phyloP scores from a whole-genome alignment of 2,797 vertebrate genomes.

The Myotis daubentonii region DNA sequence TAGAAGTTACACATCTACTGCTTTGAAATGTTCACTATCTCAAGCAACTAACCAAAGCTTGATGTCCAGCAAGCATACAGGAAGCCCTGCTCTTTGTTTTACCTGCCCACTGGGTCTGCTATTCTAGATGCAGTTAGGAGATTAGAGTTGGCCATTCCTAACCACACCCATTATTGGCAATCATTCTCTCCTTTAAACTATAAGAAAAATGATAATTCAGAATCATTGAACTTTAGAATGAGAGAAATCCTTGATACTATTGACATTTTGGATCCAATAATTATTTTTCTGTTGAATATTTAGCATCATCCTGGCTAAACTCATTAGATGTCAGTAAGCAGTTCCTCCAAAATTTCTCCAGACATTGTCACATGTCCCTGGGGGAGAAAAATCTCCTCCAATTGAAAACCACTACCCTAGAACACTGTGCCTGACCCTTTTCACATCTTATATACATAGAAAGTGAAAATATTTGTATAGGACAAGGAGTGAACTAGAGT shows the following conservation, averaged over 20 bases:
- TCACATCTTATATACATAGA: neutral
- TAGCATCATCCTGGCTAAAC: neutral
- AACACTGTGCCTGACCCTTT: neutral
- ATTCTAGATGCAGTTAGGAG: neutral
- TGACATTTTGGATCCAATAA: neutral
- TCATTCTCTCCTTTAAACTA: neutral
- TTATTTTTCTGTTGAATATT: neutral
- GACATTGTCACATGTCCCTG: neutral
- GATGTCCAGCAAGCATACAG: neutral
- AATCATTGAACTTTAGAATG: neutral
- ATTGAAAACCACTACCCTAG: neutral
- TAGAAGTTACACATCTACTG: neutral
- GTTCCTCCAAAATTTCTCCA: neutral
- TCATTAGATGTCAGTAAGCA: neutral
- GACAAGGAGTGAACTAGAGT: neutral
- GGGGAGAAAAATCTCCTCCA: neutral
- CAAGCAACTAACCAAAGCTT: neutral
- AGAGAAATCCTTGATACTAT: neutral
- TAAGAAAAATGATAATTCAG: neutral
- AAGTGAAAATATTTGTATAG: neutral
- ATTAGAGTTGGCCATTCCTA: neutral
- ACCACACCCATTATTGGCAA: neutral
- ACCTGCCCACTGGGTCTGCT: neutral
- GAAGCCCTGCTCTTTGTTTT: neutral
- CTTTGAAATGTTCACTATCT: neutral